Conservation (phyloP, 1,140 invertebrate genomes). For the Dreissena polymorpha region DNA sequence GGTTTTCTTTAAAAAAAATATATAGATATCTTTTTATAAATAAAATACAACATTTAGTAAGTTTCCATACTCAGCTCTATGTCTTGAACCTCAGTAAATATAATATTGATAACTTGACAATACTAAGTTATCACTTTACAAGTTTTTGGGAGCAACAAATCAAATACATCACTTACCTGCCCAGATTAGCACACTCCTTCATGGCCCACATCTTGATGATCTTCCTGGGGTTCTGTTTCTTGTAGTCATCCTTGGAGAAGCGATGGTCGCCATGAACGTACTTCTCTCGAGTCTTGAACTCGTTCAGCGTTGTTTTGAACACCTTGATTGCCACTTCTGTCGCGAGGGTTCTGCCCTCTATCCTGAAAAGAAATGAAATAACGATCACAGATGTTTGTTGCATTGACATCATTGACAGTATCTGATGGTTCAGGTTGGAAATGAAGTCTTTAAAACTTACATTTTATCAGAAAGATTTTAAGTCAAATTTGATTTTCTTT, state of each 20-base stretch:
- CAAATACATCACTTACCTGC: conserved; percentile 79
- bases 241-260: conserved; percentile 85
- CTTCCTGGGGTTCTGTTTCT: conserved; percentile 87
- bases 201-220: conserved; percentile 95
- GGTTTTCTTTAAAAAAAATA: conserved; percentile 11
- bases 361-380: conserved; percentile 57
- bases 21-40: too few relatives aligned
- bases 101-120: too few relatives aligned
- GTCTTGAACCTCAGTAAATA: too few relatives aligned
- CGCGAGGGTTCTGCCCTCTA: conserved; percentile 80
- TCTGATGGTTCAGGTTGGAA: too few relatives aligned
- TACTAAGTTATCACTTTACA: too few relatives aligned
- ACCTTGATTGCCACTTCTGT: conserved; percentile 93
- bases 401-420: too few relatives aligned
- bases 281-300: conserved; percentile 93
- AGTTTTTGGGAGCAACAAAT: too few relatives aligned
- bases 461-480: too few relatives aligned
- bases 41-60: neutral
- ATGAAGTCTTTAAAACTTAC: too few relatives aligned
- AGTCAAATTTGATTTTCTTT: too few relatives aligned
- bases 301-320: conserved; percentile 94
- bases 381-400: too few relatives aligned
- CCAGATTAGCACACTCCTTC: conserved; percentile 94
- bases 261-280: conserved; percentile 95
- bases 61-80: too few relatives aligned